These are phyloP conservation scores for Pyrrhia umbra DNA, from an alignment of 2,888 invertebrate genomes.

Conservation along the genomic window DNA sequence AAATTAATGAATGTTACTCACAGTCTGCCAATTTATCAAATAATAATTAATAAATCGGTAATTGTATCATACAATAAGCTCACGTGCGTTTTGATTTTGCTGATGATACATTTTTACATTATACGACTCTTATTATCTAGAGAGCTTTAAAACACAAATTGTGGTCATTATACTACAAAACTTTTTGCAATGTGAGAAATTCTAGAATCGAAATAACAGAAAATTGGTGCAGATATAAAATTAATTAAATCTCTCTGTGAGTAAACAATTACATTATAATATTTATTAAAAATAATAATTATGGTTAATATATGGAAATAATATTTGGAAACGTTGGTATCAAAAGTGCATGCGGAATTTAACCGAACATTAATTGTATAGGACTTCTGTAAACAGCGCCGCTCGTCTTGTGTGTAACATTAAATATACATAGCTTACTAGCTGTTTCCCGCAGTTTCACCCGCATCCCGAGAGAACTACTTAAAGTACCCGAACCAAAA, in stretches of 20 bases:
- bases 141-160: background rate
- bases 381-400: too few species aligned
- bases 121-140: background rate
- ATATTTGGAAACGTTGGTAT: background rate
- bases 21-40: slow-evolving; percentile 4
- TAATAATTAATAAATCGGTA: slow-evolving; percentile 11
- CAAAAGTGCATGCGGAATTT: too few species aligned
- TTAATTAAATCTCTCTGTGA: background rate
- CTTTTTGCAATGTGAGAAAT: too few species aligned
- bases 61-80: background rate
- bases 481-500: too few species aligned
- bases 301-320: too few species aligned
- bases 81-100: background rate
- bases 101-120: background rate
- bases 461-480: too few species aligned
- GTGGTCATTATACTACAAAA: too few species aligned
- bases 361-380: too few species aligned
- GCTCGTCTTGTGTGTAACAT: too few species aligned
- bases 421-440: too few species aligned
- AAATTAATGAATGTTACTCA: slow-evolving; percentile 2
- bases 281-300: background rate
- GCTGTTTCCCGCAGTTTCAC: too few species aligned
- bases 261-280: background rate
- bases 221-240: background rate
- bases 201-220: too few species aligned